Percentiles rank a stretch among this genome's conserved stretches.
Conservation (phyloP, 2,113 vertebrate species). For the Hemichromis elongatus region DNA sequence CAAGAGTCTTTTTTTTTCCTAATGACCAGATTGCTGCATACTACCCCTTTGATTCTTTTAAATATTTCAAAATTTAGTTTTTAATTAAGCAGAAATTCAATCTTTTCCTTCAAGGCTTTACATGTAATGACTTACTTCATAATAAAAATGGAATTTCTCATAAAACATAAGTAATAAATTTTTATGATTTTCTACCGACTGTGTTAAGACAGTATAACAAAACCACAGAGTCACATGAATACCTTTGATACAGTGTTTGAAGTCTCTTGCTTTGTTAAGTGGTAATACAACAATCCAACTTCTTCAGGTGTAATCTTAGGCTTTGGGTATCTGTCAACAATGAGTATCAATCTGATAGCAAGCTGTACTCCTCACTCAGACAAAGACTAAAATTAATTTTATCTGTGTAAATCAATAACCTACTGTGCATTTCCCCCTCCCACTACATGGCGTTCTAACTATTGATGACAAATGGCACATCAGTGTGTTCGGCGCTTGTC, state of each 20-base stretch:
- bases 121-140: background rate
- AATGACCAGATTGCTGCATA: background rate
- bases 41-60: background rate
- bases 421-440: background rate
- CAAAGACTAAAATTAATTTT: background rate
- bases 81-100: background rate
- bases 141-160: background rate
- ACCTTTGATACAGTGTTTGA: background rate
- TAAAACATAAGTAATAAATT: background rate
- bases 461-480: background rate
- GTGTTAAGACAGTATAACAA: background rate
- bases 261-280: background rate
- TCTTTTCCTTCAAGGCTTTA: background rate
- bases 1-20: rapidly evolving
- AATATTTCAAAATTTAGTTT: background rate
- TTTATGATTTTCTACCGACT: background rate
- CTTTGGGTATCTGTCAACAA: background rate
- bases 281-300: background rate
- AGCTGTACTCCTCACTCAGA: background rate
- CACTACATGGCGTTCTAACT: background rate
- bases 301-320: background rate
- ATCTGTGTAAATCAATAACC: background rate
- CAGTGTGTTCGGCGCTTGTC: background rate
- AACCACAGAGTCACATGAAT: background rate
- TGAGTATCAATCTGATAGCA: background rate